phyloP scores from a whole-genome alignment of 2,113 vertebrate genomes.

The Pogonocichla stellata region DNA sequence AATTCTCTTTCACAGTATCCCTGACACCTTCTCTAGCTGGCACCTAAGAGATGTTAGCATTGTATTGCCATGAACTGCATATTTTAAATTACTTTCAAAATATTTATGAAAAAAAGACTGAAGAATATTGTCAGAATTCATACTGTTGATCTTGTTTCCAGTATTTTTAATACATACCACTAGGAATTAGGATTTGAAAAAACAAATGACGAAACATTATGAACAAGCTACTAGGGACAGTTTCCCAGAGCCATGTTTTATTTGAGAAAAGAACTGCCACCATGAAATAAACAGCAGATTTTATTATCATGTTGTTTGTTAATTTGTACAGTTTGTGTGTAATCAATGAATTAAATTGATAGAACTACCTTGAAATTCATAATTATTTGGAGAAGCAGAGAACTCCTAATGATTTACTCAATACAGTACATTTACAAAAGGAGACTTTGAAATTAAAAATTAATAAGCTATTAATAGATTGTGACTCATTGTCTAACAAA shows the following conservation, averaged over 20 bases:
- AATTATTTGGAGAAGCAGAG: background rate
- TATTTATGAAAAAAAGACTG: background rate
- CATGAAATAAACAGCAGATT: background rate
- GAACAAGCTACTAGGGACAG: background rate
- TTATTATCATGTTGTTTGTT: background rate
- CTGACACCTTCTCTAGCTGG: background rate
- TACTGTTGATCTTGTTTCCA: background rate
- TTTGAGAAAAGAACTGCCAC: background rate
- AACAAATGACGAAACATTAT: background rate
- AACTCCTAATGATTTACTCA: background rate
- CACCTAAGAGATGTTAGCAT: background rate
- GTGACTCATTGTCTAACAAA: constrained; percentile 46
- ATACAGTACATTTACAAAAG: constrained; percentile 5
- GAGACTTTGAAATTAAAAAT: constrained; percentile 36
- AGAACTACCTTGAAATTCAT: background rate
- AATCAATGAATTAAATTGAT: background rate
- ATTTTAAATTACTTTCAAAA: background rate
- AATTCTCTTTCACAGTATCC: background rate
- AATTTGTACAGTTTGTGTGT: background rate
- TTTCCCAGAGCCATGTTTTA: background rate
- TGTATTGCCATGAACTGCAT: background rate
- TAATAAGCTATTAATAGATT: constrained; percentile 48
- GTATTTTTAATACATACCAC: background rate
- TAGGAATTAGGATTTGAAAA: background rate
- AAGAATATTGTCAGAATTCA: background rate